phyloP scores from a whole-genome alignment of 2,888 invertebrate species.

The Athripsodes cinereus region DNA sequence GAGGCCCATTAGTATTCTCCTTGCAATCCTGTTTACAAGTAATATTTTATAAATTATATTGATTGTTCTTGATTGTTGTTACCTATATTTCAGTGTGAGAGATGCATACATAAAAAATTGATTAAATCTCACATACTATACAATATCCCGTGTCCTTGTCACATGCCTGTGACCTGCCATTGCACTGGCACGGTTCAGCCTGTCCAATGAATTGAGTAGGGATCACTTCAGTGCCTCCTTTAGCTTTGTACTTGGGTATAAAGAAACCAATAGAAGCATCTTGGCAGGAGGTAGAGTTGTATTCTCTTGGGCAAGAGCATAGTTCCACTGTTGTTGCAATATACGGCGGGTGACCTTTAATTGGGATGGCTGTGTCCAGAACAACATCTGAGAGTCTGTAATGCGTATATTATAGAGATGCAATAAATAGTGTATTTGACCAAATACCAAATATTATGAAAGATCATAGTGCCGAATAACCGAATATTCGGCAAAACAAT shows the following conservation, averaged over 20 bases:
- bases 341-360: constrained; percentile 59
- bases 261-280: constrained; percentile 79
- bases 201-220: constrained; percentile 75
- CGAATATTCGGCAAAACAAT: too few relatives aligned
- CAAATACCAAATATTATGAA: too few relatives aligned
- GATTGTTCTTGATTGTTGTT: too few relatives aligned
- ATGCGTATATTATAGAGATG: too few relatives aligned
- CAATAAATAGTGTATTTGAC: too few relatives aligned
- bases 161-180: constrained; percentile 69
- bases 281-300: constrained; percentile 87
- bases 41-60: too few relatives aligned
- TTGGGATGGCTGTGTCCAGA: constrained; percentile 73
- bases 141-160: constrained; percentile 82
- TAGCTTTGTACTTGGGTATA: constrained; percentile 50
- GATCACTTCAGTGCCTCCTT: constrained; percentile 57
- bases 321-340: constrained; percentile 76
- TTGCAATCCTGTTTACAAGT: constrained; percentile 66
- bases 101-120: too few relatives aligned
- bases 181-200: constrained; percentile 76
- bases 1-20: constrained; percentile 72
- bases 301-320: constrained; percentile 76
- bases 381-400: constrained; percentile 67
- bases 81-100: too few relatives aligned
- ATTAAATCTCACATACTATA: constrained; percentile 48
- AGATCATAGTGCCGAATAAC: too few relatives aligned